Base-by-base conservation (phyloP, 2,797 vertebrate genomes). In the Ctenopoma kingsleyae region DNA sequence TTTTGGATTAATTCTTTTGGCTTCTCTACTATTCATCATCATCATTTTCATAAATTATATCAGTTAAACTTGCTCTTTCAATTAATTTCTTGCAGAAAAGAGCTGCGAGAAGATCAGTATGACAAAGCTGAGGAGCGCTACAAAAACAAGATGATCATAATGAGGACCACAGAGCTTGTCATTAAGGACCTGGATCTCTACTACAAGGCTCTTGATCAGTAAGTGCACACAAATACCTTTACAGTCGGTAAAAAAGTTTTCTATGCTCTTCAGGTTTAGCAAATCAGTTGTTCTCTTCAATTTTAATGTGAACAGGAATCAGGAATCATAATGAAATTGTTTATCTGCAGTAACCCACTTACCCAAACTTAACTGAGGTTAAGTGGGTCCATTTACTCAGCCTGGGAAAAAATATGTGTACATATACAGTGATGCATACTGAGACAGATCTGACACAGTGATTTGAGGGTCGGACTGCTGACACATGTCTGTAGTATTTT, bases 161-260 rank as follows among this genome's bases (percentile, higher is more conserved):
- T 97, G 96, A 96, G 97, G 76, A 99, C 97, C 41, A 99, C 97
- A 0, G 98, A 99, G 86, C 93, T 99, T 71, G 97, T 95, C 5
- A 99, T 96, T 85, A 98, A 97, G 82, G 98, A 99, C 76, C 91
- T 99, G 75, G 96, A 98, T 82, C 94, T 98, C 78, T 99, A 99
- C 89, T 99, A 99, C 90, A 99, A 98, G 84, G 96, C 97, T 35
- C 94, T 99, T 1, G 98, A 99, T 91, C 97, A 98, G 98, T 99
- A 85, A 96, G 98, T 97, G 44, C 43, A 46, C 30, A 36, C n/a
- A 35, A 10, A 35, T 10, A 13, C 2, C 19, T 4, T 22, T 43
- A 19, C 1, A 10, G 11, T 40, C 17, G 27, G 10, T 22, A 40
- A 13, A 12, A 32, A 3, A 48, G n/a, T n/a, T n/a, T n/a, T n/a